These are phyloP conservation scores for Trichonephila clavipes DNA, from an alignment of 1,140 invertebrate genomes.

Conservation along the genomic window DNA sequence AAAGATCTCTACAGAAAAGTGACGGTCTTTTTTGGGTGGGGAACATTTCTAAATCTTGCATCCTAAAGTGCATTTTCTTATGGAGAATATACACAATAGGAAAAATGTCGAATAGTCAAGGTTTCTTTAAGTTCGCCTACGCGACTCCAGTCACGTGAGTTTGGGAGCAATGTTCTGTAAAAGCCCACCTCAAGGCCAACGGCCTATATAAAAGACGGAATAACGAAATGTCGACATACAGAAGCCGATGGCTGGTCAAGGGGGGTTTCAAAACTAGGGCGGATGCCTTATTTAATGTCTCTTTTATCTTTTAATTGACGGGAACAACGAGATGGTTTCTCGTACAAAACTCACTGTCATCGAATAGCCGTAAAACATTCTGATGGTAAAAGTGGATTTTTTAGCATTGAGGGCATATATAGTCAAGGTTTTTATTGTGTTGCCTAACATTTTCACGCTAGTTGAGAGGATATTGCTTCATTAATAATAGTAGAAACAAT, in stretches of 20 bases:
- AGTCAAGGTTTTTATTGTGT: conserved; percentile 14
- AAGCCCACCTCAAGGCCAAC: conserved; percentile 65
- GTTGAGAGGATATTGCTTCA: no score
- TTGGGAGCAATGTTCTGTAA: conserved; percentile 61
- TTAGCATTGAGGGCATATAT: not conserved
- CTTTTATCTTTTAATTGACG: not conserved
- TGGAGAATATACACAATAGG: not conserved
- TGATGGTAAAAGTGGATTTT: not conserved
- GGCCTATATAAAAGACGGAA: conserved; percentile 59
- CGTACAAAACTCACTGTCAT: not conserved
- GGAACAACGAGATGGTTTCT: not conserved
- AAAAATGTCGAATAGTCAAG: conserved; percentile 18
- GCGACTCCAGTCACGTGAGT: conserved; percentile 12
- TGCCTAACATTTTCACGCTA: not conserved
- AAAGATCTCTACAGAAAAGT: not conserved
- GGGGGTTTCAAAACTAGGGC: conserved; percentile 32
- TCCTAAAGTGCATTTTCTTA: not conserved
- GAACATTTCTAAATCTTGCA: not conserved
- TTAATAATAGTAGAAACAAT: no score
- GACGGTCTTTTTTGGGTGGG: not conserved
- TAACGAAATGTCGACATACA: conserved; percentile 27
- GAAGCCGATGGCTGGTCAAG: not conserved
- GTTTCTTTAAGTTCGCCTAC: conserved; percentile 18
- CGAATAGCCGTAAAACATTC: not conserved
- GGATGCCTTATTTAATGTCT: conserved; percentile 7